Conservation (phyloP, 2,113 vertebrate species). For the Felis catus region F.catus_Fca126_mat1.0 CM031425.1:51959001-51959500, state of each 20-base stretch:
- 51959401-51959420: background rate
- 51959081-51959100: slow-evolving; percentile 59
- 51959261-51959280: background rate
- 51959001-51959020: slow-evolving; percentile 82
- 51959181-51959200: background rate
- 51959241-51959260: background rate
- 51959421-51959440: background rate
- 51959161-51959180: background rate
- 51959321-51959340: background rate
- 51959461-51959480: background rate
- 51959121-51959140: slow-evolving; percentile 2
- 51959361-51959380: background rate
- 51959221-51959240: background rate
- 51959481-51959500: background rate
- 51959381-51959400: background rate
- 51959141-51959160: background rate
- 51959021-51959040: slow-evolving; percentile 76
- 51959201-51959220: background rate
- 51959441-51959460: accelerated
- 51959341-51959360: background rate
- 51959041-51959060: slow-evolving; percentile 76
- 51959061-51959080: slow-evolving; percentile 75
- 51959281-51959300: background rate
- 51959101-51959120: slow-evolving; percentile 51
- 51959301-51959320: background rate